Evolutionary conservation across 2,113 vertebrate genomes (phyloP), one percentile per base, ranked within the genome.

Genomic region (Eonycteris spelaea): DNA sequence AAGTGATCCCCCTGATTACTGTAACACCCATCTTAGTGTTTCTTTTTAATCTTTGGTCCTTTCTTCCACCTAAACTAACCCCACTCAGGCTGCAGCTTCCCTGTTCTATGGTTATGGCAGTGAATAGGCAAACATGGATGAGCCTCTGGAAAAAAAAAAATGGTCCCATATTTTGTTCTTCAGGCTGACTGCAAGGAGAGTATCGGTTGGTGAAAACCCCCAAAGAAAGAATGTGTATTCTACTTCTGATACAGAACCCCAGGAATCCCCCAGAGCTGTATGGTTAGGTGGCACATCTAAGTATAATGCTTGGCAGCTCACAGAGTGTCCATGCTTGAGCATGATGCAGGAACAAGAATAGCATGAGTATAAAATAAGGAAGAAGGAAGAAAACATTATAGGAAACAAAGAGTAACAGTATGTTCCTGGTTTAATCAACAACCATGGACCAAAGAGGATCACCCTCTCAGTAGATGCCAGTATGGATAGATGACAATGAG

Each of bases 61-160:
- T 53, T 40, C 30, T 71, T 55, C 13, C 7, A 1, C 21, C 11
- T 33, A 5, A n/a, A 7, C 30, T 55, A 68, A 61, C 33, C 10
- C 40, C 4, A 22, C 53, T 38, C 0, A n/a, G 13, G 15, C 38
- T 22, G 4, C 13, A 86, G 6, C 6, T 53, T 6, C 19, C 61
- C 53, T 75, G 22, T 6, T 71, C 4, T 55, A 2, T 65, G 35
- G 40, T 79, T 18, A 43, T 1, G 28, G 13, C 0, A 51, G 24
- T 13, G 16, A 10, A 0, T 14, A 2, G 1, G 3, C 19, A 63
- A 35, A 67, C 12, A 6, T 4, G 6, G 30, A 2, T 48, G 26
- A 85, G 35, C 1, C 19, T 59, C 35, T 73, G 8, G 30, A 45
- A 65, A 87, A 65, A 3, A 45, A 15, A 40, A 51, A 51, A 51